These are phyloP conservation scores for Drosophila pachea DNA, from an alignment of 1,140 invertebrate species.

Conservation along the genomic window DNA sequence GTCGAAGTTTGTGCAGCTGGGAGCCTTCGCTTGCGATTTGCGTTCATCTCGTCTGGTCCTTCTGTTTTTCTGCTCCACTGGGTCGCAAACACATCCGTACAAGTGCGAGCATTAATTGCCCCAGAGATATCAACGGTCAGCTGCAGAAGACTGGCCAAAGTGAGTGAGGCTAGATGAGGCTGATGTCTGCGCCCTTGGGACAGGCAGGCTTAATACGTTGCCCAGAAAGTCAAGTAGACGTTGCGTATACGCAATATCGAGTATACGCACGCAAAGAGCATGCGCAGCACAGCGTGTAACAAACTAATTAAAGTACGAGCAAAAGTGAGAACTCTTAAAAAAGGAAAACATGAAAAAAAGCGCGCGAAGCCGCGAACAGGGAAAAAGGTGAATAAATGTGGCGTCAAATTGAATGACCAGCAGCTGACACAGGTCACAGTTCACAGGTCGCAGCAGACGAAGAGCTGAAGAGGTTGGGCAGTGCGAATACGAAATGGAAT, in stretches of 20 bases:
- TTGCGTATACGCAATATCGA: conserved; percentile 47
- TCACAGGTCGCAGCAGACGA: neutral
- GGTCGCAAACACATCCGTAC: conserved; percentile 8
- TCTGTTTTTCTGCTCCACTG: conserved; percentile 4
- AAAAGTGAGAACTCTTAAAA: conserved; percentile 39
- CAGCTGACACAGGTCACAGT: conserved; percentile 29
- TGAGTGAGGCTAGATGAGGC: conserved; percentile 16
- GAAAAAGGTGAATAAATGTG: conserved; percentile 64
- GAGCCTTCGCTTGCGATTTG: conserved; percentile 6
- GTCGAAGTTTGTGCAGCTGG: conserved; percentile 8
- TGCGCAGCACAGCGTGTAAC: conserved; percentile 25
- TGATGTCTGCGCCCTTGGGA: conserved; percentile 26
- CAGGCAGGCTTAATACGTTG: conserved; percentile 15
- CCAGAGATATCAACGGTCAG: conserved; percentile 32
- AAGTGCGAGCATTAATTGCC: conserved; percentile 42
- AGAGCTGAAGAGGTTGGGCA: conserved; percentile 14
- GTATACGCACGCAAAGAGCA: neutral
- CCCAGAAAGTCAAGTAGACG: conserved; percentile 3
- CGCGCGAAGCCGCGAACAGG: neutral
- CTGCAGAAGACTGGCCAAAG: conserved; percentile 18
- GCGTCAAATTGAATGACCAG: conserved; percentile 73
- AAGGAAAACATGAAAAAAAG: neutral
- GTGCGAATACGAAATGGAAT: conserved; percentile 53
- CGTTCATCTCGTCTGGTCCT: conserved; percentile 1
- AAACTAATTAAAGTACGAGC: conserved; percentile 62